A percentile compares a stretch with the other conserved stretches of the same genome.
Evolutionary conservation across 2,797 vertebrate genomes (phyloP).

Genomic region (Melanogrammus aeglefinus): DNA sequence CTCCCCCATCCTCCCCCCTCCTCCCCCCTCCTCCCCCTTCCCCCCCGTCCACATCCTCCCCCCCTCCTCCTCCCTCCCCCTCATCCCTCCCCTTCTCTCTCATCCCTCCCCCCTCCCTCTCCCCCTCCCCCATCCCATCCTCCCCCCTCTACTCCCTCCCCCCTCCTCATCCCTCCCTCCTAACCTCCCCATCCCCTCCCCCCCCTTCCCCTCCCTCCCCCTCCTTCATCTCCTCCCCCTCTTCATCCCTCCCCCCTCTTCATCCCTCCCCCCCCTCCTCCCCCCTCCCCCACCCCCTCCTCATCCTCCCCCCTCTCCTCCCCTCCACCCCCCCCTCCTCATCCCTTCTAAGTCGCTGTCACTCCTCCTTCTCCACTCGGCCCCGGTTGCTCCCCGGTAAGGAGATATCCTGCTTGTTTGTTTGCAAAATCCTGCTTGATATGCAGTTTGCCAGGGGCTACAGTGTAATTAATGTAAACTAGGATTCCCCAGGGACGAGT

Average conservation of each 20-base stretch:
- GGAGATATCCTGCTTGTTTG: conserved; percentile 76
- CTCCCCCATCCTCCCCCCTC: conserved; percentile 8
- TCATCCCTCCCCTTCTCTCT: not conserved
- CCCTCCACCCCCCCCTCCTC: not conserved
- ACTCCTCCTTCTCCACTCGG: conserved; percentile 22
- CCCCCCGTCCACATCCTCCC: too few relatives aligned
- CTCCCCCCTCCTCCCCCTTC: too few relatives aligned
- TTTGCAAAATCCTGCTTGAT: conserved; percentile 75
- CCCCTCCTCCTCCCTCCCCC: too few relatives aligned
- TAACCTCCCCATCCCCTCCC: conserved; percentile 10
- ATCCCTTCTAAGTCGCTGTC: conserved; percentile 20
- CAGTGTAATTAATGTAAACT: conserved; percentile 81
- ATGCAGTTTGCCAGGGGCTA: conserved; percentile 76
- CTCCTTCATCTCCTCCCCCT: too few relatives aligned
- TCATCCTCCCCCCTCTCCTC: too few relatives aligned
- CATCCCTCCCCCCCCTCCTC: not conserved
- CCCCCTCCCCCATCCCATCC: too few relatives aligned
- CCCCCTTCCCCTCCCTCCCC: too few relatives aligned
- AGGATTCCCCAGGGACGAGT: conserved; percentile 67
- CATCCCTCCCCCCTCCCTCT: too few relatives aligned
- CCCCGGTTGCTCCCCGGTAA: conserved; percentile 70
- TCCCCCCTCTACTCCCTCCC: not conserved
- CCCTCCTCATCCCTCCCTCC: too few relatives aligned
- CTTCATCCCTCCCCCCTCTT: conserved; percentile 18
- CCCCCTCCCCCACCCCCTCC: too few relatives aligned